phyloP scores from a whole-genome alignment of 2,888 invertebrate genomes.

The Drosophila mimetica region DNA sequence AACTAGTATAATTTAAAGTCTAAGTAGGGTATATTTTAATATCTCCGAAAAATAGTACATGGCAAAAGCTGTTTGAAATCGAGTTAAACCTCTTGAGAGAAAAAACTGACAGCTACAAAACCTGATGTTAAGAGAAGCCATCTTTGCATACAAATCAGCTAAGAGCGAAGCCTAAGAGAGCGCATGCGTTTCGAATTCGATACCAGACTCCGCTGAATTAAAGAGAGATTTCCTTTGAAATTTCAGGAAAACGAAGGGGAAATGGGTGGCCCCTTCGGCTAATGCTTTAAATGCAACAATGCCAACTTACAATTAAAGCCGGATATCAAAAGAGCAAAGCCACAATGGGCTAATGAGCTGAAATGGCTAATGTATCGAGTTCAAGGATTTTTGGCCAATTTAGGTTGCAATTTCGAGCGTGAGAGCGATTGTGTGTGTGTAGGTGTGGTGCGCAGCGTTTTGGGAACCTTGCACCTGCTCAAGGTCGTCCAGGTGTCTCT shows the following conservation, averaged over 20 bases:
- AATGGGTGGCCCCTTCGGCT: conserved; percentile 5
- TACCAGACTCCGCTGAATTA: conserved; percentile 16
- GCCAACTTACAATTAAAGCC: conserved; percentile 55
- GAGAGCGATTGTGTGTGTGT: background rate
- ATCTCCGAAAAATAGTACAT: too few relatives aligned
- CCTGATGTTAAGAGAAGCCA: conserved; percentile 4
- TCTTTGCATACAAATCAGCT: background rate
- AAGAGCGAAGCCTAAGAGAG: conserved; percentile 12
- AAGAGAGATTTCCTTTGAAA: conserved; percentile 14
- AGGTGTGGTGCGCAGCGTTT: conserved; percentile 6
- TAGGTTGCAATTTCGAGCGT: background rate
- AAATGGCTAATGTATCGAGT: conserved; percentile 15
- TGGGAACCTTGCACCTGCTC: conserved; percentile 39
- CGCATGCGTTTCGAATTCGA: conserved; percentile 3
- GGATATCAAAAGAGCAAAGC: conserved; percentile 28
- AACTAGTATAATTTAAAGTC: too few relatives aligned
- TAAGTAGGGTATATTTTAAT: too few relatives aligned
- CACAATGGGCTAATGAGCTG: conserved; percentile 41
- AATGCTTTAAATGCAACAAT: conserved; percentile 50
- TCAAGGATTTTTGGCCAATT: conserved; percentile 12
- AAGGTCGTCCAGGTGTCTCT: conserved; percentile 56
- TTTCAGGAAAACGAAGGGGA: conserved; percentile 12
- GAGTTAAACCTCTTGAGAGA: rapidly evolving
- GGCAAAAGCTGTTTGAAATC: conserved; percentile 29
- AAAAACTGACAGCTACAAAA: background rate